Percentiles rank a stretch among this genome's conserved stretches.
Evolutionary conservation across 2,888 invertebrate genomes (phyloP).

Genomic region (Trimorus sp.): DNA sequence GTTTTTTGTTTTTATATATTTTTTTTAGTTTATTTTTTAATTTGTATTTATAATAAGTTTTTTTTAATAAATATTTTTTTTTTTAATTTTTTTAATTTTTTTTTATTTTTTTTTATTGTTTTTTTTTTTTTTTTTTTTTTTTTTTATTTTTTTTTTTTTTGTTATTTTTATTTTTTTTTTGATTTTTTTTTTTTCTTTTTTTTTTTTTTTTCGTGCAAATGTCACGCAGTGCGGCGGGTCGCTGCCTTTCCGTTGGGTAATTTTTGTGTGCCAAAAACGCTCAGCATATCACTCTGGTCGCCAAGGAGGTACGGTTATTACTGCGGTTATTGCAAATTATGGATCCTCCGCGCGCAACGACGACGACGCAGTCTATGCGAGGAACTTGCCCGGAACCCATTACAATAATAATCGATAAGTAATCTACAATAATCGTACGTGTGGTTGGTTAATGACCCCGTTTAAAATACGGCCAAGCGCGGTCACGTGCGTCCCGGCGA

Average conservation of each 20-base stretch:
- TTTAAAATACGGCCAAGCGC: slow-evolving; percentile 70
- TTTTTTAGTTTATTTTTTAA: no score
- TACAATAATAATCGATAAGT: slow-evolving; percentile 77
- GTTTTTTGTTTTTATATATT: no score
- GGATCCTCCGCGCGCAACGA: slow-evolving; percentile 68
- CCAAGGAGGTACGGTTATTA: slow-evolving; percentile 76
- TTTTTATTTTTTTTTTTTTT: no score
- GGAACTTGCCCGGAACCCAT: slow-evolving; percentile 67
- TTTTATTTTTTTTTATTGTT: no score
- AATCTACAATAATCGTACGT: slow-evolving; percentile 75
- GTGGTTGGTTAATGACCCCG: slow-evolving; percentile 71
- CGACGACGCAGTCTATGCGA: slow-evolving; percentile 43
- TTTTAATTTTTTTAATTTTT: no score
- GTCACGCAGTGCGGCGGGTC: slow-evolving; percentile 51
- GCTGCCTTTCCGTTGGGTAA: slow-evolving; percentile 22
- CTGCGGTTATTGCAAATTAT: slow-evolving; percentile 77
- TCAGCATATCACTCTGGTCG: slow-evolving; percentile 72
- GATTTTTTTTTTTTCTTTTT: no score
- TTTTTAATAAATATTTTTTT: no score
- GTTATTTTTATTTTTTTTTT: no score
- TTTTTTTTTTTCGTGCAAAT: slow-evolving; percentile 56
- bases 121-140: no score
- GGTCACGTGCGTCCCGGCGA: slow-evolving; percentile 51
- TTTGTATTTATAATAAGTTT: no score
- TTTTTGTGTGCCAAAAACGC: slow-evolving; percentile 66